phyloP scores from a whole-genome alignment of 2,113 vertebrate species.

The Parotia lawesii region DNA sequence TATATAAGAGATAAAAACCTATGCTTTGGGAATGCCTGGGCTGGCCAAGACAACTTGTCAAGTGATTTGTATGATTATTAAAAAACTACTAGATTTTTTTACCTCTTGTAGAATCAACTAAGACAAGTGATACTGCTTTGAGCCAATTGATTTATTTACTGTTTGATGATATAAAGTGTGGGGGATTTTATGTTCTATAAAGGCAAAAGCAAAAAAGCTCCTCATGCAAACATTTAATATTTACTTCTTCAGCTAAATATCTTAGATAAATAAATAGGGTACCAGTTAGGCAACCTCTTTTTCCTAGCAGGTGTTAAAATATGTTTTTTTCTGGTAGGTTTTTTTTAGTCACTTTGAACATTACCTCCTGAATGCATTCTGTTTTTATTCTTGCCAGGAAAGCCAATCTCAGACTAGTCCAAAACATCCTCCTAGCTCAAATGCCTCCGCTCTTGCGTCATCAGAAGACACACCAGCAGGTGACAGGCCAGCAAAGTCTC shows the following conservation, averaged over 20 bases:
- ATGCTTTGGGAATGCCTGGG: neutral
- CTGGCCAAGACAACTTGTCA: rapidly evolving
- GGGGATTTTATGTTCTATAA: rapidly evolving
- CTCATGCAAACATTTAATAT: neutral
- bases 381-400: conserved; percentile 48
- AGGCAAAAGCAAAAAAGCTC: neutral
- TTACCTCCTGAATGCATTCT: neutral
- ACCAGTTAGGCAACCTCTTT: neutral
- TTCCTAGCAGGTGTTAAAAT: neutral
- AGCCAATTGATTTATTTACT: neutral
- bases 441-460: neutral
- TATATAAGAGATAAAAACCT: neutral
- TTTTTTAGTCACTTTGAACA: neutral
- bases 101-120: neutral
- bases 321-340: neutral
- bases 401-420: conserved; percentile 33
- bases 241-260: neutral
- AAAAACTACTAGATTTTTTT: neutral
- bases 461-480: neutral
- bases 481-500: neutral
- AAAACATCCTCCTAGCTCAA: conserved; percentile 25
- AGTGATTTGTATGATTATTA: neutral
- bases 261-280: neutral
- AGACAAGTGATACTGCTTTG: neutral
- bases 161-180: neutral